phyloP scores from a whole-genome alignment of 1,140 invertebrate genomes.

The Lepidotrigona ventralis region DNA sequence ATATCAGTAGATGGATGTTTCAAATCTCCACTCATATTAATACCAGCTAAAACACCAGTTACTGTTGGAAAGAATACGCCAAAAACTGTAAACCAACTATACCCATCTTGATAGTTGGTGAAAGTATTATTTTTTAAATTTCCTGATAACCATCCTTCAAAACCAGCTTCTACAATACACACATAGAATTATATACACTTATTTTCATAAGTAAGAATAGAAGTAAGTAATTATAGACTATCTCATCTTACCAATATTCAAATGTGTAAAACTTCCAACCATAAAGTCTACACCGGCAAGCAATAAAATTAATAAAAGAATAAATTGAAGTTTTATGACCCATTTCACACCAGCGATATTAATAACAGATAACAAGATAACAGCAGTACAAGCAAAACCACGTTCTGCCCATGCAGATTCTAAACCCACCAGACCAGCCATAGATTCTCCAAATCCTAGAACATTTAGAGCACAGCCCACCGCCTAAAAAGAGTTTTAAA shows the following conservation, averaged over 20 bases:
- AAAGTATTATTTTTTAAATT: conserved; percentile 92
- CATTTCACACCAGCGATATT: conserved; percentile 96
- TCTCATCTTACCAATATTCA: conserved; percentile 81
- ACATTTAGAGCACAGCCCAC: conserved; percentile 97
- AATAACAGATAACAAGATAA: conserved; percentile 90
- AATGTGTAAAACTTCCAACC: conserved; percentile 91
- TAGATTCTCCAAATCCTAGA: conserved; percentile 95
- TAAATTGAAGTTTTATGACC: conserved; percentile 95
- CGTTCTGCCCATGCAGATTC: conserved; percentile 88
- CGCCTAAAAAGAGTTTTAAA: conserved; percentile 83
- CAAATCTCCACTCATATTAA: conserved; percentile 99
- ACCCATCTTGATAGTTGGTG: conserved; percentile 88
- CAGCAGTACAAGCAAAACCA: conserved; percentile 89
- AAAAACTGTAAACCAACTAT: conserved; percentile 95
- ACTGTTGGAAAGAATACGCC: conserved; percentile 97
- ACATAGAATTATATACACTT: conserved; percentile 19
- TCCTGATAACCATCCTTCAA: conserved; percentile 90
- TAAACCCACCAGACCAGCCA: conserved; percentile 90
- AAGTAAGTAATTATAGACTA: conserved; percentile 1
- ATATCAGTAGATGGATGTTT: conserved; percentile 94
- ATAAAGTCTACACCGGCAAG: conserved; percentile 93
- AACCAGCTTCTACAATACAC: conserved; percentile 85
- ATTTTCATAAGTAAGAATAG: not conserved
- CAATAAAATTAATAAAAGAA: conserved; percentile 90
- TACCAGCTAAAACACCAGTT: conserved; percentile 95